A percentile compares a stretch with the other conserved stretches of the same genome.
Conservation (phyloP, 92 coral and sea anemone species). For the Heliopora coerulea region DNA sequence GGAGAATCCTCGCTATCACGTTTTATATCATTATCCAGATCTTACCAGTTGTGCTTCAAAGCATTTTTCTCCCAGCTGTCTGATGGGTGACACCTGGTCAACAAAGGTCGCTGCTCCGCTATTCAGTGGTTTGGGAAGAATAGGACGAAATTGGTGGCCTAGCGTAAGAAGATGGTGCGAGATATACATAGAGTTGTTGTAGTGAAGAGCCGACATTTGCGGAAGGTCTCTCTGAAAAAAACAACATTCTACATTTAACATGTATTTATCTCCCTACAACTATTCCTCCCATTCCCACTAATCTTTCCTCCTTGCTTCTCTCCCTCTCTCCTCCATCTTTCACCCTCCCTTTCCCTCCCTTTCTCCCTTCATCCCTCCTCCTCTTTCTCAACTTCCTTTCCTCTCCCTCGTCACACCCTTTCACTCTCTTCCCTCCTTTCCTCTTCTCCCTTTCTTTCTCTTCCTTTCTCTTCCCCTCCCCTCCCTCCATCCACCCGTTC, state of each 20-base stretch:
- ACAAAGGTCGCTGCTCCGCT: slow-evolving; percentile 86
- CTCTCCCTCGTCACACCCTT: not conserved
- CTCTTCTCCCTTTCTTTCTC: no score
- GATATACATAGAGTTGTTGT: slow-evolving; percentile 96
- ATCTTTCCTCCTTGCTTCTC: no score
- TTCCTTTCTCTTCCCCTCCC: no score
- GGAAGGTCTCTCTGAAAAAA: slow-evolving; percentile 70
- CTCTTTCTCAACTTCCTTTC: not conserved
- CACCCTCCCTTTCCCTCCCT: no score
- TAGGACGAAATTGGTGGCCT: slow-evolving; percentile 89
- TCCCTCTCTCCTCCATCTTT: no score
- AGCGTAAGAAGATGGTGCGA: slow-evolving; percentile 89
- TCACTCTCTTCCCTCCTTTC: no score
- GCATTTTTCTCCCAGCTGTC: slow-evolving; percentile 93
- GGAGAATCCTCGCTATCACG: no score
- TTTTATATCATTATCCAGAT: not conserved
- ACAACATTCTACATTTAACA: no score
- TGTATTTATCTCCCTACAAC: no score
- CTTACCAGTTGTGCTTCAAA: slow-evolving; percentile 89
- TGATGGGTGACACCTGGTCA: slow-evolving; percentile 82
- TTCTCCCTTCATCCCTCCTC: not conserved
- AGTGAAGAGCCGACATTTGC: slow-evolving; percentile 88
- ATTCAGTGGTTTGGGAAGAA: slow-evolving; percentile 86
- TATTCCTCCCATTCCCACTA: no score
- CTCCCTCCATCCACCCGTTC: no score